Evolutionary conservation across 2,113 vertebrate genomes (phyloP).

Genomic region (Onychostruthus taczanowskii): DNA sequence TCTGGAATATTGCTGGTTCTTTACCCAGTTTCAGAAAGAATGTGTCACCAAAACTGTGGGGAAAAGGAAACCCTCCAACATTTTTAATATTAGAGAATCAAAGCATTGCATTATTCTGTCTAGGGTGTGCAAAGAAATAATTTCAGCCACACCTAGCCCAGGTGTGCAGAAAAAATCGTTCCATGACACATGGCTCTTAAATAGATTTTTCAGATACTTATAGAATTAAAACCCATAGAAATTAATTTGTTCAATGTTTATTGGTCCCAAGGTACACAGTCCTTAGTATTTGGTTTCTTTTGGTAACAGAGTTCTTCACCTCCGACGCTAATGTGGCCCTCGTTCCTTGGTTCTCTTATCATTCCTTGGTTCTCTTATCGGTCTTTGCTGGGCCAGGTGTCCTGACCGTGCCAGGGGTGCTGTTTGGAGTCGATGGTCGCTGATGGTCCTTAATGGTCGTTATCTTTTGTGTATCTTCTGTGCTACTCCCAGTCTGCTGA

Average conservation of each 20-base stretch:
- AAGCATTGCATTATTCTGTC: neutral
- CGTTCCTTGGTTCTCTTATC: neutral
- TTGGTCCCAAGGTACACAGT: neutral
- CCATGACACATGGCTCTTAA: neutral
- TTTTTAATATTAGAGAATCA: neutral
- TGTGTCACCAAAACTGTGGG: neutral
- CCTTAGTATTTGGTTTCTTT: neutral
- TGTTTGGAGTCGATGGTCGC: neutral
- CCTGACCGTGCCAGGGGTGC: neutral
- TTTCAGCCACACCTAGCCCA: neutral
- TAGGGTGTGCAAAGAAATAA: neutral
- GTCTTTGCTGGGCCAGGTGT: neutral
- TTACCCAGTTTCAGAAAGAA: accelerated
- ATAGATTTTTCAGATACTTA: neutral
- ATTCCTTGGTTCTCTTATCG: neutral
- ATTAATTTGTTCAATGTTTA: neutral
- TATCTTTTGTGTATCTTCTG: neutral
- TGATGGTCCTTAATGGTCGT: neutral
- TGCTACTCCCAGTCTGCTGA: neutral
- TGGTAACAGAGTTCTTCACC: accelerated
- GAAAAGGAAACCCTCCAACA: neutral
- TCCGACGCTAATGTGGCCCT: neutral
- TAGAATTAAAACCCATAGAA: neutral
- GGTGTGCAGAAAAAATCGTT: neutral
- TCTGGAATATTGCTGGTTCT: neutral